phyloP scores from a whole-genome alignment of 2,113 vertebrate species.

The Lagopus leucura region DNA sequence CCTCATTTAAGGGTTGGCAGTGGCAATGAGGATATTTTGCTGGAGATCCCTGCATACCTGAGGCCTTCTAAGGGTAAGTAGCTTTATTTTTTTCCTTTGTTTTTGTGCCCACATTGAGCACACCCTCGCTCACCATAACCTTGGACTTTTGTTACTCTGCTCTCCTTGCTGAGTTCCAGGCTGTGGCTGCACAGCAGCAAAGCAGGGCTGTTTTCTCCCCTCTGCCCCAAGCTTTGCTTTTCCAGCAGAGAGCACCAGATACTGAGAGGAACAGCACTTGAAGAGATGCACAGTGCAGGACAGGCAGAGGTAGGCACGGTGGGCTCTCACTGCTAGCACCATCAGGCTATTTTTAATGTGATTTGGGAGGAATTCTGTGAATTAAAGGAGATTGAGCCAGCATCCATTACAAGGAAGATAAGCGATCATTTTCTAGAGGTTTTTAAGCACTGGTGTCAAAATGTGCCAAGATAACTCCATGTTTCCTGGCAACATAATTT shows the following conservation, averaged over 20 bases:
- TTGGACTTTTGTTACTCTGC: too few relatives aligned
- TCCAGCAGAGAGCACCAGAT: slow-evolving; percentile 58
- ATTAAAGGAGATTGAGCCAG: not conserved
- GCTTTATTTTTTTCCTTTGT: too few relatives aligned
- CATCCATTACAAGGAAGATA: accelerated
- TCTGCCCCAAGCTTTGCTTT: accelerated
- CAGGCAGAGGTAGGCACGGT: too few relatives aligned
- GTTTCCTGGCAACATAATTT: accelerated
- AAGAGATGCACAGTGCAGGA: too few relatives aligned
- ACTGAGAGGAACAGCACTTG: accelerated
- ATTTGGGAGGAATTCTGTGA: not conserved
- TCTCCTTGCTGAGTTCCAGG: too few relatives aligned
- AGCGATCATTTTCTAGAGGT: not conserved
- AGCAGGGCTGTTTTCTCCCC: accelerated
- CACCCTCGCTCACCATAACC: too few relatives aligned
- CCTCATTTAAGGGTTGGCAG: too few relatives aligned
- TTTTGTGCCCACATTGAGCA: too few relatives aligned
- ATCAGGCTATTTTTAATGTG: not conserved
- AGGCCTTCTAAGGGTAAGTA: too few relatives aligned
- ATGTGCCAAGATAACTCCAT: accelerated
- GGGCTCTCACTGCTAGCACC: not conserved
- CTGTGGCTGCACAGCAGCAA: too few relatives aligned
- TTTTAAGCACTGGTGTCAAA: not conserved
- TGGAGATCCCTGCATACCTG: too few relatives aligned
- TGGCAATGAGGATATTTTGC: too few relatives aligned